Evolutionary conservation across 2,888 invertebrate genomes (phyloP).

Genomic region (Drosophila setosimentum): DNA sequence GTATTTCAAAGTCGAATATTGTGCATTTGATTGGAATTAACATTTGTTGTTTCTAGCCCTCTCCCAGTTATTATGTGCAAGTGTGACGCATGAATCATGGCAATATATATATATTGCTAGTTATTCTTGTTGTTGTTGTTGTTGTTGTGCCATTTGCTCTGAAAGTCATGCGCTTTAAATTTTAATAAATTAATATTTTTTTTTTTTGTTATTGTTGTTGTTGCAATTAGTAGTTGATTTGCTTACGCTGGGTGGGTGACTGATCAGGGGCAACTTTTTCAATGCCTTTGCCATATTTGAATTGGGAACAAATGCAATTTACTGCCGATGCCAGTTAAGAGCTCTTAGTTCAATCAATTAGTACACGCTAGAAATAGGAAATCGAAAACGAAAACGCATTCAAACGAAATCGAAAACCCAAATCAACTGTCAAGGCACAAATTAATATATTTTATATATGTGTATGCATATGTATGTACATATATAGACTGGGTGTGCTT

Average conservation of each 20-base stretch:
- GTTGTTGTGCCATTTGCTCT: constrained; percentile 55
- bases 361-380: constrained; percentile 44
- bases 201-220: constrained; percentile 24
- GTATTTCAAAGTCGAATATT: constrained; percentile 40
- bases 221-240: constrained; percentile 25
- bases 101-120: constrained; percentile 62
- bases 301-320: constrained; percentile 24
- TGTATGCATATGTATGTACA: not conserved
- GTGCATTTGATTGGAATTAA: constrained; percentile 10
- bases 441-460: constrained; percentile 44
- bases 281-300: constrained; percentile 30
- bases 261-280: constrained; percentile 39
- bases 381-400: constrained; percentile 41
- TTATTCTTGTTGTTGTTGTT: constrained; percentile 40
- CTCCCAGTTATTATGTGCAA: constrained; percentile 68
- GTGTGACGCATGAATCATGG: constrained; percentile 75
- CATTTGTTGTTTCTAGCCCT: constrained; percentile 24
- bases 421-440: constrained; percentile 75
- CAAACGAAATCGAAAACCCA: constrained; percentile 75
- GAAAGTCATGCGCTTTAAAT: constrained; percentile 75
- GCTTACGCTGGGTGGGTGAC: constrained; percentile 40
- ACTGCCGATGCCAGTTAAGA: not conserved
- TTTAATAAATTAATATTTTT: constrained; percentile 73
- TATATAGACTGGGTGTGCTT: constrained; percentile 44
- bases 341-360: constrained; percentile 13